phyloP scores from a whole-genome alignment of 2,113 vertebrate species.

The Synodontis membranacea region DNA sequence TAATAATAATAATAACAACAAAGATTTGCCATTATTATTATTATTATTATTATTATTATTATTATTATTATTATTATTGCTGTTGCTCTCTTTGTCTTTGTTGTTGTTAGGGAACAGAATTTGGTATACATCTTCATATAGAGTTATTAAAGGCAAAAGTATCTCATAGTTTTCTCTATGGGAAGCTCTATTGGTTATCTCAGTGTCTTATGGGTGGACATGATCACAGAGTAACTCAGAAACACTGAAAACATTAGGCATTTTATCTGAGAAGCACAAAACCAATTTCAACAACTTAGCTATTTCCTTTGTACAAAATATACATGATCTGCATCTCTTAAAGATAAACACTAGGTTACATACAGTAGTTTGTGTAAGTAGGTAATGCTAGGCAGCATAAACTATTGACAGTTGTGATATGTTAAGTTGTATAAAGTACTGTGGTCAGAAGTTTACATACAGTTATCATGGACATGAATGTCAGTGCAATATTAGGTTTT shows the following conservation, averaged over 20 bases:
- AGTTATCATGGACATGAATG: too few species aligned
- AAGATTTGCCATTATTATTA: too few species aligned
- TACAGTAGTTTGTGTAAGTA: too few species aligned
- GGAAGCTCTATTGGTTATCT: not conserved
- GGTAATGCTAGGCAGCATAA: not conserved
- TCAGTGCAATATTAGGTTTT: too few species aligned
- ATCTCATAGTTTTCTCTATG: not conserved
- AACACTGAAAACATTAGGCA: not conserved
- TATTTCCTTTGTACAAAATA: not conserved
- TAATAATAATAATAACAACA: too few species aligned
- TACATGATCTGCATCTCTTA: not conserved
- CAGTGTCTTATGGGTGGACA: not conserved
- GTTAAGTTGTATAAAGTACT: not conserved
- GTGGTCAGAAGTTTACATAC: too few species aligned
- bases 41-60: not conserved
- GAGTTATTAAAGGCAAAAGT: not conserved
- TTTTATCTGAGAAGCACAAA: not conserved
- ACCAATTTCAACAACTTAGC: not conserved
- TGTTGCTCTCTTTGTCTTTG: not conserved
- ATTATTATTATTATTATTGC: not conserved
- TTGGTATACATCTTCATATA: not conserved
- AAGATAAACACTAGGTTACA: not conserved
- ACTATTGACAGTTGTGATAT: not conserved
- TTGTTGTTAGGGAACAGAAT: not conserved
- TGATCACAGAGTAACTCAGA: not conserved